These are phyloP conservation scores for Lepisosteus osseus DNA, from an alignment of 2,113 vertebrate genomes.

Conservation along the genomic window DNA sequence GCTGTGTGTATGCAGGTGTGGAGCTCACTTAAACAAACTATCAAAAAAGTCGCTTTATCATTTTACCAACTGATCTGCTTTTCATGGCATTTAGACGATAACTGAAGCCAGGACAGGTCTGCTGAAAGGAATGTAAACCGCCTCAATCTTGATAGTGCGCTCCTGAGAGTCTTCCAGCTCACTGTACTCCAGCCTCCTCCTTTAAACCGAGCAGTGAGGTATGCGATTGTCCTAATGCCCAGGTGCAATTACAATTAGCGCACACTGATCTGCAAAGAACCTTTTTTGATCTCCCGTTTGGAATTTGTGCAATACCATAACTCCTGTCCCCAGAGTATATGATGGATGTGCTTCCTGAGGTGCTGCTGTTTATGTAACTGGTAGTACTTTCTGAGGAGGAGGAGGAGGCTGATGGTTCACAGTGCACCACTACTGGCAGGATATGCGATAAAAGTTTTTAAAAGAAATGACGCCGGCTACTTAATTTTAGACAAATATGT, in stretches of 20 bases:
- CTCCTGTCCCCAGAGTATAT: too few relatives aligned
- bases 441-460: too few relatives aligned
- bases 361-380: too few relatives aligned
- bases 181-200: neutral
- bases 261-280: neutral
- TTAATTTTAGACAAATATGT: too few relatives aligned
- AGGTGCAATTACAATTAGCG: neutral
- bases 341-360: too few relatives aligned
- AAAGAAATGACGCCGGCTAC: too few relatives aligned
- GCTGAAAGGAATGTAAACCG: neutral
- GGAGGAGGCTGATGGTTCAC: too few relatives aligned
- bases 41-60: constrained; percentile 33
- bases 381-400: too few relatives aligned
- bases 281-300: neutral
- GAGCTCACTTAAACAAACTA: constrained; percentile 31
- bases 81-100: constrained; percentile 29
- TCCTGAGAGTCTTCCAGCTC: neutral
- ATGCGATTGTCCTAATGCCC: neutral
- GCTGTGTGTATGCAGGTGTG: constrained; percentile 11
- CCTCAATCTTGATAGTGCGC: neutral
- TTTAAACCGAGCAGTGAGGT: neutral
- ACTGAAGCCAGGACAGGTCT: constrained; percentile 12
- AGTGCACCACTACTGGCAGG: too few relatives aligned
- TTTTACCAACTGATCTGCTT: constrained; percentile 31
- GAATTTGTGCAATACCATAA: neutral